A percentile compares a stretch with the other conserved stretches of the same genome.
Evolutionary conservation across 1,140 invertebrate species (phyloP).

Genomic region (Bombus pyrosoma): DNA sequence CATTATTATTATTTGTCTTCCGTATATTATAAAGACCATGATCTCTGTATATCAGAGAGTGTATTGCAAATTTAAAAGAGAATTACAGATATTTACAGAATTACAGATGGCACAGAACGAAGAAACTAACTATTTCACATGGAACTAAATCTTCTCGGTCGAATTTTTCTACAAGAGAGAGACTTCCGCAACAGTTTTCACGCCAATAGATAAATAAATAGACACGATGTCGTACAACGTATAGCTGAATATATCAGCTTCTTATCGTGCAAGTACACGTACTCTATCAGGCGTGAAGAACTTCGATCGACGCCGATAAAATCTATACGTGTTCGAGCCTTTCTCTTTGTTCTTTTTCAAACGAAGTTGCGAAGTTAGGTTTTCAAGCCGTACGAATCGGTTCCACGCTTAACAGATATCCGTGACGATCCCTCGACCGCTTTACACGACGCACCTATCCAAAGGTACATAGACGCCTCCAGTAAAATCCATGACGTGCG

Average conservation of each 20-base stretch:
- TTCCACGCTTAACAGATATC: constrained; percentile 22
- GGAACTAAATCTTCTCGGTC: not conserved
- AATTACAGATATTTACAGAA: no score
- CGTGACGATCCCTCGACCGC: constrained; percentile 32
- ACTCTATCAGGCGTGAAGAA: not conserved
- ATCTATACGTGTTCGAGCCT: not conserved
- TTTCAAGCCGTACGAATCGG: constrained; percentile 16
- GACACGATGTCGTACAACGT: not conserved
- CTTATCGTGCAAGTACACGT: not conserved
- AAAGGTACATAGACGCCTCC: constrained; percentile 4
- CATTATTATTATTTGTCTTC: no score
- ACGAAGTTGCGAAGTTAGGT: constrained; percentile 1
- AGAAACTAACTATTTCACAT: not conserved
- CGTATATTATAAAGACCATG: no score
- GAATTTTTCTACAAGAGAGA: not conserved
- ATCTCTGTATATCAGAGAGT: no score
- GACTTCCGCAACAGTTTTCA: not conserved
- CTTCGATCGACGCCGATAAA: not conserved
- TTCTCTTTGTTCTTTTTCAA: constrained; percentile 1
- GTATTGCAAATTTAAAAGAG: no score
- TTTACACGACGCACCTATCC: constrained; percentile 4
- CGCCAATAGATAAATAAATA: no score
- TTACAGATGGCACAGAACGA: not conserved
- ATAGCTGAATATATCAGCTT: not conserved
- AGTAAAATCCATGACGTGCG: constrained; percentile 25